Conservation (phyloP, 2,113 vertebrate species). For the Centropus bengalensis region DNA sequence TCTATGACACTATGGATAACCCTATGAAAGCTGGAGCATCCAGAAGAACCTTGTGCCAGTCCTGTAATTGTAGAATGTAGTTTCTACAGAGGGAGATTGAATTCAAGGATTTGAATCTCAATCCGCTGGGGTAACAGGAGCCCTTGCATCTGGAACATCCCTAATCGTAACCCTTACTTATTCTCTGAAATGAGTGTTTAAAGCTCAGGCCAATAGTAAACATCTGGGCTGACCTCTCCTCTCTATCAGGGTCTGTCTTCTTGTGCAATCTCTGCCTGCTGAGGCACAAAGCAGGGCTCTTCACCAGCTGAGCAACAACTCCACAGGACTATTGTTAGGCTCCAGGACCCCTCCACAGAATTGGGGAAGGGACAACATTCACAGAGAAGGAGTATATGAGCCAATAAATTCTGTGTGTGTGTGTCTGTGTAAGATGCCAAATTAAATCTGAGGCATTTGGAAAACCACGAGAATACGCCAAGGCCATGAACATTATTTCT, state of each 20-base stretch:
- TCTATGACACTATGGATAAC: neutral
- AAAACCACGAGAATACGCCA: conserved; percentile 58
- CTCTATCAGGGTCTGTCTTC: neutral
- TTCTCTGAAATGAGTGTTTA: conserved; percentile 20
- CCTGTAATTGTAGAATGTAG: neutral
- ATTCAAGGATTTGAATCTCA: neutral
- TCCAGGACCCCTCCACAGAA: neutral
- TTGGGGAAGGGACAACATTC: neutral
- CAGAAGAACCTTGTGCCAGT: neutral
- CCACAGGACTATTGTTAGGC: neutral
- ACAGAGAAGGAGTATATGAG: neutral
- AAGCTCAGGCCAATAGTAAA: conserved; percentile 2
- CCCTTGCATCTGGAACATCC: neutral
- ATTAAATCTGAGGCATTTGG: conserved; percentile 46
- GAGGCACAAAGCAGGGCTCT: neutral
- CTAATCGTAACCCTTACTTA: too few species aligned
- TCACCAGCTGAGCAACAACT: conserved; percentile 22
- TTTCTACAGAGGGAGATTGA: neutral
- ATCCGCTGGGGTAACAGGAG: neutral
- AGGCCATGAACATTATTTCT: conserved; percentile 42
- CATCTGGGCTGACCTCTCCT: conserved; percentile 4
- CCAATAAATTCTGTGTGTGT: neutral
- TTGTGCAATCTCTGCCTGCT: neutral
- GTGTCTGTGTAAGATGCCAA: conserved; percentile 2
- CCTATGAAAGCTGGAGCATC: neutral